Evolutionary conservation across 2,888 invertebrate species (phyloP), one percentile per base, ranked within the genome.

Genomic region (Cephus nigrinus): DNA sequence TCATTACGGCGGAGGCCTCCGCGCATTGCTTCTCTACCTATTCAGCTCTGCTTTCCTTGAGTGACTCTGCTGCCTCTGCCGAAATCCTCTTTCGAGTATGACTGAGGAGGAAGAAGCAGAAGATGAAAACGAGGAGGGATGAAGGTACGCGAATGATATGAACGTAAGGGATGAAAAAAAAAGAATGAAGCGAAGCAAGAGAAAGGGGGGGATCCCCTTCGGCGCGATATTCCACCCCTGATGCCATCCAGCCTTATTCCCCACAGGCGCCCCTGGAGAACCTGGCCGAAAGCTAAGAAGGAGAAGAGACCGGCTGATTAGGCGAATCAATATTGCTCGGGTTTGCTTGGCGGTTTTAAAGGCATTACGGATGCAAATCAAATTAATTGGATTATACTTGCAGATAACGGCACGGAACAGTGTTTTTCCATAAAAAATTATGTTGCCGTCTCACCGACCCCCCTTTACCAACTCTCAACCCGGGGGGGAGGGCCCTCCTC

Each of bases 1-100:
- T 91, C 91, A 91, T 91, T 91, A 91, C 89, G 88, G 81, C 83
- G 80, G 80, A 84, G 86, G 84, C 84, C 82, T 80, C 79, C 77
- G 78, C 82, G 40, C 40, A 40, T 15, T 40, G 40, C 40, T 40
- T 40, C 40, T 40, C 40, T 15, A 40, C 40, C 40, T 40, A 40
- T 15, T 40, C 15, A 33, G 75, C 74, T 75, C 74, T 75, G 72
- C 73, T 73, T 34, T 35, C 12, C 33, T 33, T 23, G 75, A 84
- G 87, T 82, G 84, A 86, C 87, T 88, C 84, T 83, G 74, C 79
- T 81, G 55, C 82, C 81, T 78, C 75, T 78, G 78, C 69, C 77
- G 5, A 40, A 15, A 40, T 40, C 15, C 15, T 40, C 15, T 40
- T 15, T 15, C 4, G 40, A 40, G 40, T 40, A 15, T 15, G 36